phyloP scores from a whole-genome alignment of 2,113 vertebrate genomes.

The Callithrix jacchus region DNA sequence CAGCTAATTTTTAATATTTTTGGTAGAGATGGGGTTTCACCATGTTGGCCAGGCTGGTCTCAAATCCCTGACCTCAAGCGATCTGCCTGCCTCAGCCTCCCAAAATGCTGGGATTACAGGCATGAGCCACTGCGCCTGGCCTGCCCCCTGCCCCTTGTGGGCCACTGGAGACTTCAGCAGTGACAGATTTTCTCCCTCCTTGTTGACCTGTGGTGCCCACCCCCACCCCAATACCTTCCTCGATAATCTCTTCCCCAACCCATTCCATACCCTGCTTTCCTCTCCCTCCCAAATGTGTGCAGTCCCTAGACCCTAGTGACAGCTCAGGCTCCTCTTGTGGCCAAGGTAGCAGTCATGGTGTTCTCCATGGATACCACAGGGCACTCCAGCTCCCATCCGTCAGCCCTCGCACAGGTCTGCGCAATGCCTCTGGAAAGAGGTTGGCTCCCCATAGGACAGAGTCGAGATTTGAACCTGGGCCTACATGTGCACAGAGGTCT shows the following conservation, averaged over 20 bases:
- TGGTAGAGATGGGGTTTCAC: too few species aligned
- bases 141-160: rapidly evolving
- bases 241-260: background rate
- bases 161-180: background rate
- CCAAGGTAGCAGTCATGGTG: background rate
- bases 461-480: background rate
- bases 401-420: background rate
- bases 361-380: background rate
- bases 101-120: too few species aligned
- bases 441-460: background rate
- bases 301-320: background rate
- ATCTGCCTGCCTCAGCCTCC: too few species aligned
- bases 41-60: too few species aligned
- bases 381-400: background rate
- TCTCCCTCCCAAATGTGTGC: background rate
- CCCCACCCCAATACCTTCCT: background rate
- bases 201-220: background rate
- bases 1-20: too few species aligned
- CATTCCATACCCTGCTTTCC: background rate
- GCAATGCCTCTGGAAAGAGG: background rate
- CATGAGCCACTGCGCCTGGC: too few species aligned
- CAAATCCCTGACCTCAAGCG: too few species aligned
- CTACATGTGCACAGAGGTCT: background rate
- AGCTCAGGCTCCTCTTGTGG: background rate
- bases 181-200: background rate